phyloP scores from a whole-genome alignment of 1,140 invertebrate species.

The Drosophila neocordata region DNA sequence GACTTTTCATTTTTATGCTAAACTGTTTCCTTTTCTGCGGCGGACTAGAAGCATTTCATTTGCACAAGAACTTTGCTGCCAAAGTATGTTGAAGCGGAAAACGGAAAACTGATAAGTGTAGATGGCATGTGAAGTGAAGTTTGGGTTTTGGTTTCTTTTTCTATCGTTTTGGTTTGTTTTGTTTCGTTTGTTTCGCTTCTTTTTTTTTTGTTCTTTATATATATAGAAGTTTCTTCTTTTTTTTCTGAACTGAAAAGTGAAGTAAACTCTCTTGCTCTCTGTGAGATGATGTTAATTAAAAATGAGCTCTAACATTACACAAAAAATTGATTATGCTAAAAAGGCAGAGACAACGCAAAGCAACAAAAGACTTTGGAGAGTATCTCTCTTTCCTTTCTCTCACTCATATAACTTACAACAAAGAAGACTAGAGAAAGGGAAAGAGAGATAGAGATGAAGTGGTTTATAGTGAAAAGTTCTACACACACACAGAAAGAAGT shows the following conservation, averaged over 20 bases:
- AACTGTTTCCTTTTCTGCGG: slow-evolving; percentile 62
- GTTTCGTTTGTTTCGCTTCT: slow-evolving; percentile 5
- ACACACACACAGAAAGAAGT: slow-evolving; percentile 39
- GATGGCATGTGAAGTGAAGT: slow-evolving; percentile 19
- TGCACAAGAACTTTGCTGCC: slow-evolving; percentile 55
- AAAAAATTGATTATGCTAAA: slow-evolving; percentile 49
- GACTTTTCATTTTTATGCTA: slow-evolving; percentile 71
- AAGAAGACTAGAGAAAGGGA: neutral
- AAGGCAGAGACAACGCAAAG: slow-evolving; percentile 10
- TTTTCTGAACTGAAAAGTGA: neutral
- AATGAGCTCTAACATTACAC: slow-evolving; percentile 54
- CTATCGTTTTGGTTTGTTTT: neutral
- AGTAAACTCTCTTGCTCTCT: neutral
- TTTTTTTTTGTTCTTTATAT: too few species aligned
- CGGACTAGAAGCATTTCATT: slow-evolving; percentile 60
- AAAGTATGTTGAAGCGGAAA: slow-evolving; percentile 59
- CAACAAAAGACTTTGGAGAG: slow-evolving; percentile 25
- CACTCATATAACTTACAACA: neutral
- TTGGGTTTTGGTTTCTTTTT: slow-evolving; percentile 4
- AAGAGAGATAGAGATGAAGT: neutral
- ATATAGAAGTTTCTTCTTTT: neutral
- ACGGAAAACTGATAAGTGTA: slow-evolving; percentile 47
- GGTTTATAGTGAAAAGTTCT: slow-evolving; percentile 29
- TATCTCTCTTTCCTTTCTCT: slow-evolving; percentile 1
- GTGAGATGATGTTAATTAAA: slow-evolving; percentile 43